Base-by-base conservation (phyloP, 2,797 vertebrate genomes). In the Enteromius anoplus region DNA sequence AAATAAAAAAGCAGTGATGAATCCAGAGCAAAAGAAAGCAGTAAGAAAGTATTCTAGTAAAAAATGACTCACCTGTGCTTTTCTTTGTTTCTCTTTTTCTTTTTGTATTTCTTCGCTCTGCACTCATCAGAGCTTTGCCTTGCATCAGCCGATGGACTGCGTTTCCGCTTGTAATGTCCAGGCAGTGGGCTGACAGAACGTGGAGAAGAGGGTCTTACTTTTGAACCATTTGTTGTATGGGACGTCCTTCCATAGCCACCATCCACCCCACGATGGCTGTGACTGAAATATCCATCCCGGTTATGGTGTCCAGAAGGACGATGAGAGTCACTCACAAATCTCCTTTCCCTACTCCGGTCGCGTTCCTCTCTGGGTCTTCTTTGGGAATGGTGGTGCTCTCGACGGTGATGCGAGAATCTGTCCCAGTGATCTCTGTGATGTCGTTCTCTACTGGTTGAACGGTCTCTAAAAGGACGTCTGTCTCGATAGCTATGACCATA, bases 81-180 rank as follows among this genome's bases (percentile, higher is more conserved):
- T 84, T 97, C 96, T 93, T 96, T 98, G 55, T 95, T 95, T 89
- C 95, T 97, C 90, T 96, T 98, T 90, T 98, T 98, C 94, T 98
- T 99, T 68, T 97, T 98, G 86, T 94, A 94, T 93, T 96, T 98
- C 88, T 95, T 96, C 1, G 42, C 90, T 86, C 85, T 91, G 37
- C 88, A 90, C 42, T 93, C 92, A 26, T 94, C 94, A 0, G 85
- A 79, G 12, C 83, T 83, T 42, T 92, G 93, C n/a, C 86, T 45
- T 8, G 66, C 8, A 5, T 84, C 53, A 1, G 58, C 34, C 1
- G 84, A 85, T 3, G 69, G 76, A 64, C 15, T 88, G 83, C 84
- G 82, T 37, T 91, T 94, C 87, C 86, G 94, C 47, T 93, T 94
- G 0, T 73, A 0, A 0, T 91, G 90, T 62, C 6, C 26, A 0